Percentiles rank a stretch among this genome's conserved stretches.
phyloP scores from a whole-genome alignment of 2,888 invertebrate genomes.

The Drosophila antonietae region DNA sequence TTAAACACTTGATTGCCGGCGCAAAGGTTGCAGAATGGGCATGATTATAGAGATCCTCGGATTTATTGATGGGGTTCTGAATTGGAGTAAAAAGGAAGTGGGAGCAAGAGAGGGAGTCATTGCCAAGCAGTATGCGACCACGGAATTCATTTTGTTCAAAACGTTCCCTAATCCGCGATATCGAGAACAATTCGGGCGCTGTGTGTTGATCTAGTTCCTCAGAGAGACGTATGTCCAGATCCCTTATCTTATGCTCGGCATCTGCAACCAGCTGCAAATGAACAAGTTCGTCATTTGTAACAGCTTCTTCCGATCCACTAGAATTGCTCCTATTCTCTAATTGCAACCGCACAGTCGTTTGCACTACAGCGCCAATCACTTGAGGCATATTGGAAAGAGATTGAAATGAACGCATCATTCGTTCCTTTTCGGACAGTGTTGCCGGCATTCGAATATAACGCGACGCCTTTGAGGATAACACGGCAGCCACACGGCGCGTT shows the following conservation, averaged over 20 bases:
- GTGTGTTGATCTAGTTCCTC: constrained; percentile 46
- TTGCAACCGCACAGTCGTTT: constrained; percentile 64
- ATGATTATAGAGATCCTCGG: constrained; percentile 75
- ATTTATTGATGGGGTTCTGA: constrained; percentile 48
- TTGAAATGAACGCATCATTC: constrained; percentile 76
- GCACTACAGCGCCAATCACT: constrained; percentile 75
- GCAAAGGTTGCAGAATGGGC: constrained; percentile 71
- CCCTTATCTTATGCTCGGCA: constrained; percentile 76
- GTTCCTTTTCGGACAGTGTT: constrained; percentile 78
- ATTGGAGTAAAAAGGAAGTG: constrained; percentile 76
- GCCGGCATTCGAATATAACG: constrained; percentile 81
- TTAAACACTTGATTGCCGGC: constrained; percentile 68
- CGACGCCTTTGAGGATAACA: constrained; percentile 76
- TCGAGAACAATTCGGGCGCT: constrained; percentile 63
- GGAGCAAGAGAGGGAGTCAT: constrained; percentile 65
- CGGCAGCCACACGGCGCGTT: constrained; percentile 73
- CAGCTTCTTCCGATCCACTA: constrained; percentile 12
- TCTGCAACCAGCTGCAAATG: constrained; percentile 78
- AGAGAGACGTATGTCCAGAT: constrained; percentile 68
- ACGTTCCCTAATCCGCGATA: constrained; percentile 77
- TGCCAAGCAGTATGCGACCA: constrained; percentile 76
- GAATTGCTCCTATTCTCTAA: constrained; percentile 32
- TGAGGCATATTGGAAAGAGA: constrained; percentile 77
- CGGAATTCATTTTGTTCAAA: constrained; percentile 82
- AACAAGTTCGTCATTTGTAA: constrained; percentile 47